phyloP scores from a whole-genome alignment of 1,140 invertebrate species.

The Globodera ellingtonae region DNA sequence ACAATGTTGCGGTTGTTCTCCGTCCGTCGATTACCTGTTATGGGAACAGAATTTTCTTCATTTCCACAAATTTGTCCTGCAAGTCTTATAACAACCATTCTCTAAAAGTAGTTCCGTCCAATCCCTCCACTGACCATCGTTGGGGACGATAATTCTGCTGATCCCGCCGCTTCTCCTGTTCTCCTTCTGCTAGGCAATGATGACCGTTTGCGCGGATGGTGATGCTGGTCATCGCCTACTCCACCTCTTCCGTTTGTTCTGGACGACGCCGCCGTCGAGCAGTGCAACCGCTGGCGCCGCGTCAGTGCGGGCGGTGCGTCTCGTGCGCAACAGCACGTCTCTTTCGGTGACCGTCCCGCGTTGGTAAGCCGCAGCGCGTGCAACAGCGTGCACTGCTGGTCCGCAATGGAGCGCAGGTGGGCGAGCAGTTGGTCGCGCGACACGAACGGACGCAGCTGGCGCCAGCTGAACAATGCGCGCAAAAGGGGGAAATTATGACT shows the following conservation, averaged over 20 bases:
- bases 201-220: neutral
- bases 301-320: neutral
- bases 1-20: neutral
- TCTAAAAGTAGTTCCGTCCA: too few species aligned
- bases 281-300: neutral
- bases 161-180: neutral
- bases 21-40: neutral
- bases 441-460: neutral
- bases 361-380: constrained; percentile 34
- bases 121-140: neutral
- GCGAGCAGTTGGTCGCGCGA: neutral
- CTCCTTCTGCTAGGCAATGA: neutral
- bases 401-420: constrained; percentile 30
- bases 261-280: too few species aligned
- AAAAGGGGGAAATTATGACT: neutral
- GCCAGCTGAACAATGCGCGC: constrained; percentile 6
- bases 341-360: constrained; percentile 26
- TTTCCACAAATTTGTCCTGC: too few species aligned
- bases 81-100: too few species aligned
- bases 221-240: too few species aligned
- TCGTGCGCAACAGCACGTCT: constrained; percentile 35
- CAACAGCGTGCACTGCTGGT: constrained; percentile 32
- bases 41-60: neutral
- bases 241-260: too few species aligned
- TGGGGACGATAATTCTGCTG: neutral